A percentile compares a stretch with the other conserved stretches of the same genome.
Conservation (phyloP, 2,888 invertebrate genomes). For the Brachylomia viminalis region DNA sequence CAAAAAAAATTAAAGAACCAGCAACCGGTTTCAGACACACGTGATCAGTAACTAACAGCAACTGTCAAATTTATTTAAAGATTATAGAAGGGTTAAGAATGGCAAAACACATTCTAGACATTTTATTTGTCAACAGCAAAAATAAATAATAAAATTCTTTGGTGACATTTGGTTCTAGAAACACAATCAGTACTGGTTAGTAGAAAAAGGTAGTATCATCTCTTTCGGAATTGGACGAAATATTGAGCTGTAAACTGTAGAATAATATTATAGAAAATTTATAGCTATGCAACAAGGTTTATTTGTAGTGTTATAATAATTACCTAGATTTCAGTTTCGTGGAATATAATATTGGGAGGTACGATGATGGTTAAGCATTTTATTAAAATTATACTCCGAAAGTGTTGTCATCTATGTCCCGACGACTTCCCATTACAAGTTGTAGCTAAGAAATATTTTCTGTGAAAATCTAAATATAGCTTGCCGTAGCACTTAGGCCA, state of each 20-base stretch:
- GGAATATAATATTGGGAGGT: constrained; percentile 32
- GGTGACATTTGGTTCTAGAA: constrained; percentile 30
- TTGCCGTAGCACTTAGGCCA: neutral
- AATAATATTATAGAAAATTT: constrained; percentile 44
- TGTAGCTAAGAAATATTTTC: constrained; percentile 25
- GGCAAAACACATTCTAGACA: neutral
- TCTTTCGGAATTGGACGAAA: constrained; percentile 45
- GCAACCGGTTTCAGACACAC: neutral
- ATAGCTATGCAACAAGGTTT: constrained; percentile 52
- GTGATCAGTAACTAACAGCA: no score
- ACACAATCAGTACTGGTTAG: constrained; percentile 30
- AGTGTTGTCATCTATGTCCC: neutral
- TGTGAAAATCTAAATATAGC: constrained; percentile 19
- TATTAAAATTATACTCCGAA: neutral
- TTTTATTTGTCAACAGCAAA: neutral
- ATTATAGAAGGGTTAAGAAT: neutral
- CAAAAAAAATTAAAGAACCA: neutral
- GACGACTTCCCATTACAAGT: neutral
- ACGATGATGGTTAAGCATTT: neutral
- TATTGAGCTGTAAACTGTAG: constrained; percentile 50
- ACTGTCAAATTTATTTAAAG: neutral
- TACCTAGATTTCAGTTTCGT: constrained; percentile 42
- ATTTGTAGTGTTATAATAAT: constrained; percentile 51
- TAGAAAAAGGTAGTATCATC: constrained; percentile 28
- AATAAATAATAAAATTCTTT: neutral